Base-by-base conservation (phyloP, 2,113 vertebrate species). In the Platichthys flesus region DNA sequence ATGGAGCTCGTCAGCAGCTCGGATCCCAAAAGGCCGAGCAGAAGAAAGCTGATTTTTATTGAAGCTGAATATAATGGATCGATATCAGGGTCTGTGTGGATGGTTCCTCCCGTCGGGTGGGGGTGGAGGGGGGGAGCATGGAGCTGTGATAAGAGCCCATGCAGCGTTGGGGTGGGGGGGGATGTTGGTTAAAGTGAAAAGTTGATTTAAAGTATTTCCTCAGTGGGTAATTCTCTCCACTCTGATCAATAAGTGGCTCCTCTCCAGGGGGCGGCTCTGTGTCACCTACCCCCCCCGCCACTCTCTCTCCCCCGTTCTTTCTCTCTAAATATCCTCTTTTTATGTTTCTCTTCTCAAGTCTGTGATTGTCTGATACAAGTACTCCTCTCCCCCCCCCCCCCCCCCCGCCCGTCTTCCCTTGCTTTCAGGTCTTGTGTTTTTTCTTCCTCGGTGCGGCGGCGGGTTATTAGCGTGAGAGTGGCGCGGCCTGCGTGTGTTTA, bases 391-490 rank as follows among this genome's bases (percentile, higher is more conserved):
- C 52, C 51, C 45, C 24, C 54, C 45, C 52, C 52, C 58, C 24
- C 45, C 24, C 54, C 45, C 52, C 52, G 54, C 24, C 9, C 21
- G 57, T 28, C 73, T 28, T 21, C 14, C n/a, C 20, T 52, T 18
- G 62, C 87, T 89, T 82, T 89, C 85, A 84, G 79, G 74, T 88
- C 79, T 75, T 60, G 78, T 91, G 83, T 91, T 21, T 55, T 15
- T 47, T 47, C 45, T 47, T 85, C 87, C 87, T 86, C 86, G 74
- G 74, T 59, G 86, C 62, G 71, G 65, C 18, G 71, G 62, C 15
- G 74, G 83, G 88, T 93, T 92, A 93, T 93, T 93, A 93, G 91
- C 84, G 78, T 88, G 88, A 86, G 88, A 81, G 89, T 73, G 67
- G 49, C 59, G 67, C 74, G 75, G 83, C 81, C 69, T 76, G 82